Percentiles rank a stretch among this genome's conserved stretches.
These are phyloP conservation scores for Chionis minor DNA, from an alignment of 2,113 vertebrate genomes.

Conservation along the genomic window DNA sequence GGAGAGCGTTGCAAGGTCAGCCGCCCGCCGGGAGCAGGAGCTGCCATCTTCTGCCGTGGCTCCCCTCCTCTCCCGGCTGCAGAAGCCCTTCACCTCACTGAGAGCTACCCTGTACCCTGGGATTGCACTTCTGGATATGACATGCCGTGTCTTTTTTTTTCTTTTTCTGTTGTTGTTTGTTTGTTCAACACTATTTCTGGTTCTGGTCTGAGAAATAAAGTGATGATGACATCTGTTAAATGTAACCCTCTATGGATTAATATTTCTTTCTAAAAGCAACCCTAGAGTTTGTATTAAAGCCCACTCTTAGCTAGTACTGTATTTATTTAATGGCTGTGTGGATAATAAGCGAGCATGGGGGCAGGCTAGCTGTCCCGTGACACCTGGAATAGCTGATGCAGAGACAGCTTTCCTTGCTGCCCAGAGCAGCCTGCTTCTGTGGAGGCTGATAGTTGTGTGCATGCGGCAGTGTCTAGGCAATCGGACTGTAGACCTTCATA, in stretches of 20 bases:
- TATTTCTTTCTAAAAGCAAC: background rate
- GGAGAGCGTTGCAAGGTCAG: conserved; percentile 56
- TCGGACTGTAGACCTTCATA: background rate
- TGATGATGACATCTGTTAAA: conserved; percentile 18
- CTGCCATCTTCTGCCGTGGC: conserved; percentile 42
- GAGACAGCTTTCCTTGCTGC: conserved; percentile 19
- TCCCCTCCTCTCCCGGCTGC: background rate
- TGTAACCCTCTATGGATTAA: conserved; percentile 41
- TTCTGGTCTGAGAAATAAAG: conserved; percentile 55
- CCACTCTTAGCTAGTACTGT: background rate
- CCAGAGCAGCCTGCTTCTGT: background rate
- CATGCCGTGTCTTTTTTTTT: background rate
- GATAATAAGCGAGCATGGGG: background rate
- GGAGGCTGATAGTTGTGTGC: background rate
- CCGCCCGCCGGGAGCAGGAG: conserved; percentile 26
- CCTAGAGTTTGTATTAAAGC: background rate
- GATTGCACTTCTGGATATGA: conserved; percentile 25
- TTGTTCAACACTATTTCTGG: conserved; percentile 21
- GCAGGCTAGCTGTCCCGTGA: conserved; percentile 35
- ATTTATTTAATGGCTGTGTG: background rate
- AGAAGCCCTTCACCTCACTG: background rate
- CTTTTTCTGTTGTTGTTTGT: background rate
- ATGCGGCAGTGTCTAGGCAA: conserved; percentile 25
- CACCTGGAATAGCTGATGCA: conserved; percentile 1
- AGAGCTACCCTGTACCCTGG: background rate